phyloP scores from a whole-genome alignment of 2,113 vertebrate genomes.

The Cheirogaleus medius region DNA sequence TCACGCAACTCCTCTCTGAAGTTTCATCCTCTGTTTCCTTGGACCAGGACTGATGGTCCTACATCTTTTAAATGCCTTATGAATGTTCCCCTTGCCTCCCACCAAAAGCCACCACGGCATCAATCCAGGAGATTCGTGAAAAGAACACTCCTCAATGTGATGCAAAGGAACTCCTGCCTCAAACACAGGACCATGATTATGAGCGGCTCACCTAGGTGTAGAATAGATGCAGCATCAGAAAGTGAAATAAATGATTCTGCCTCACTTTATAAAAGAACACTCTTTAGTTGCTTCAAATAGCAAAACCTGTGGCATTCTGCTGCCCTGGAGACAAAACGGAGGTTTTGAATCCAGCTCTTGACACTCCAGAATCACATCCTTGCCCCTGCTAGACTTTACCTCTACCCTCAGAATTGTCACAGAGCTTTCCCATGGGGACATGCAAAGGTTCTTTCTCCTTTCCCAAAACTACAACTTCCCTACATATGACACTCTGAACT shows the following conservation, averaged over 20 bases:
- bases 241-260: not conserved
- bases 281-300: not conserved
- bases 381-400: not conserved
- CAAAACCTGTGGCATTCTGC: not conserved
- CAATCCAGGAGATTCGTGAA: not conserved
- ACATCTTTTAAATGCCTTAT: not conserved
- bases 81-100: not conserved
- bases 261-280: not conserved
- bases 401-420: not conserved
- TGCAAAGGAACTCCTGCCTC: not conserved
- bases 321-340: not conserved
- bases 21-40: not conserved
- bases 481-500: too few species aligned
- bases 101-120: not conserved
- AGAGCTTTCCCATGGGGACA: not conserved
- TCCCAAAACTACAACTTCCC: not conserved
- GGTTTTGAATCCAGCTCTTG: not conserved
- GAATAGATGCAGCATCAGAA: not conserved
- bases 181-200: accelerated
- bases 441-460: not conserved
- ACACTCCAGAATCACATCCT: not conserved
- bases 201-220: accelerated
- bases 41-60: not conserved
- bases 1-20: not conserved
- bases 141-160: not conserved